Evolutionary conservation across 64 coral and sea anemone genomes (phyloP).

Genomic region (Hydrozoanthus tunicans): DNA sequence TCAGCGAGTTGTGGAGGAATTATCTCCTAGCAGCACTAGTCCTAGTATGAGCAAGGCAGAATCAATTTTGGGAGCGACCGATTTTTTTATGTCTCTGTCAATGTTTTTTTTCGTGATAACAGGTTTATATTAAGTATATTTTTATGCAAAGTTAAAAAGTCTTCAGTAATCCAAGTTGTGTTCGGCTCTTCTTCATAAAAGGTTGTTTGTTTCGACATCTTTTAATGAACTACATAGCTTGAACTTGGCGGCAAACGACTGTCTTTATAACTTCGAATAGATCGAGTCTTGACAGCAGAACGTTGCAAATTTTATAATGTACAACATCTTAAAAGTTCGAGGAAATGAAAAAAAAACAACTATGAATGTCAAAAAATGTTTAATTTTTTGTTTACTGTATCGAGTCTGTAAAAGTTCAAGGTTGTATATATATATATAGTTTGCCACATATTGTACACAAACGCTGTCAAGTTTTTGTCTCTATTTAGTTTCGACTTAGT

Average conservation of each 20-base stretch:
- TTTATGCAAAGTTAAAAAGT: conserved; percentile 20
- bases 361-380: not conserved
- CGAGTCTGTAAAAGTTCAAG: not conserved
- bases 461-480: not conserved
- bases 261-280: not conserved
- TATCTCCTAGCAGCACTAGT: not conserved
- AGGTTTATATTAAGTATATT: not conserved
- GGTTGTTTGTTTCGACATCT: conserved; percentile 14
- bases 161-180: conserved; percentile 27
- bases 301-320: not conserved
- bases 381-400: not conserved
- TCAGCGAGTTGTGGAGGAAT: conserved; percentile 11
- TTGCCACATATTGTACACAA: not conserved
- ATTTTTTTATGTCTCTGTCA: conserved; percentile 17
- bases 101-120: conserved; percentile 26
- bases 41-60: too few species aligned
- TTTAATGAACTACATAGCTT: not conserved
- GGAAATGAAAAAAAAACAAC: not conserved
- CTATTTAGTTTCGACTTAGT: not conserved
- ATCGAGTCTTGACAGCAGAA: not conserved
- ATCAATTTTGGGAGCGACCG: not conserved
- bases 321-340: not conserved
- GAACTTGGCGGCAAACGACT: not conserved
- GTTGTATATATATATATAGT: not conserved
- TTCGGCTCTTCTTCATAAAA: not conserved